Base-by-base conservation (phyloP, 2,797 vertebrate genomes). In the Remorina albescens region DNA sequence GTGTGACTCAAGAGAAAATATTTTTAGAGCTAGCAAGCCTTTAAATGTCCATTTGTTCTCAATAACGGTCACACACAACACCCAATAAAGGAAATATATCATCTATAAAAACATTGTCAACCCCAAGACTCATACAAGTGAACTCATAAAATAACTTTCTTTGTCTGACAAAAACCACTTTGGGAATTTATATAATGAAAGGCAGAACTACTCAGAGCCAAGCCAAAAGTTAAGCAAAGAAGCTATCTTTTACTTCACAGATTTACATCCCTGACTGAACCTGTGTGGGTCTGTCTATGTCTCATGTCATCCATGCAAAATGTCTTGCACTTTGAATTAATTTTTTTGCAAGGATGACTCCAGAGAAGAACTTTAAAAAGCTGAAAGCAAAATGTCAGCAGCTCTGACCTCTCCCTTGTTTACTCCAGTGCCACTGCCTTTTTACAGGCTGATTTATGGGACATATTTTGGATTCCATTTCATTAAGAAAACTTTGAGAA, bases 371-470 rank as follows among this genome's bases (percentile, higher is more conserved):
- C 63, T 62, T 51, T 16, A 55, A 76, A 76, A 77, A 78, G 80
- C 78, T 34, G 15, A 67, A 70, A 85, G 83, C 67, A 77, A 90
- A 93, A 93, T 93, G 93, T 90, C 93, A 93, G 51, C 0, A 2
- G 46, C 70, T 84, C 67, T 66, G 74, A 84, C 73, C 73, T 67
- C 78, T 74, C n/a, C 30, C 67, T 54, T 44, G 70, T 81, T 81
- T 79, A 75, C 71, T 81, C 54, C 68, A 30, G 59, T 23, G n/a
- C n/a, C 23, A 53, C 19, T 39, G 36, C 37, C n/a, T 76, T 61
- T 67, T 53, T 49, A 28, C 41, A 11, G 37, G 56, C 55, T 50
- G 18, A 81, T 70, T 34, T 18, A 3, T 9, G 5, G 5, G 28
- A 47, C 42, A 25, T 25, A 55, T 74, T 23, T 41, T 13, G 13